Conservation (phyloP, 1,140 invertebrate species). For the Matsumurasca onukii region DNA sequence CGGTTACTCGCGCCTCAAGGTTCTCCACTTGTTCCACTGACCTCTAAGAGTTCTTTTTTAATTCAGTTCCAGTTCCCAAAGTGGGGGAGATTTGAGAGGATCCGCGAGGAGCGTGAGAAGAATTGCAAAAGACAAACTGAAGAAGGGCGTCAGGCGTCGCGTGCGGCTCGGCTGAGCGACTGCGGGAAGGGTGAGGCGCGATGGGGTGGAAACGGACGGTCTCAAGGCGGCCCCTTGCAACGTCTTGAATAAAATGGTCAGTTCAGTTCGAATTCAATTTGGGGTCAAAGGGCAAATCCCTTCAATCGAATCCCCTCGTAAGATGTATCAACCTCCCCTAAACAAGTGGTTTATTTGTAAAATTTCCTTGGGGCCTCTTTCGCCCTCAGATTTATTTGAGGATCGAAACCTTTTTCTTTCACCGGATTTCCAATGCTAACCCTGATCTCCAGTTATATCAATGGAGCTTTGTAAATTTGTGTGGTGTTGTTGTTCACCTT, state of each 20-base stretch:
- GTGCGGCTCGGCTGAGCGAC: no score
- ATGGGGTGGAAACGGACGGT: constrained; percentile 22
- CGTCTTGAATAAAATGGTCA: constrained; percentile 23
- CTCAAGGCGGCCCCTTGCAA: neutral
- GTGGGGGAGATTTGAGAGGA: neutral
- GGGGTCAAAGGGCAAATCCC: constrained; percentile 18
- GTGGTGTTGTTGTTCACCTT: no score
- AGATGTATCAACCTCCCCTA: constrained; percentile 13
- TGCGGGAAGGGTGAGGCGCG: constrained; percentile 13
- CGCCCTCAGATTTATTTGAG: neutral
- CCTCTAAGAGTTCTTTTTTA: constrained; percentile 15
- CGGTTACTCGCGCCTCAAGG: neutral
- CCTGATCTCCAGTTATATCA: no score
- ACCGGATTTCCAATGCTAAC: no score
- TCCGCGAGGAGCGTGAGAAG: no score
- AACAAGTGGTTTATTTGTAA: neutral
- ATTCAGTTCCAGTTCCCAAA: constrained; percentile 8
- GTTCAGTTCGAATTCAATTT: constrained; percentile 21
- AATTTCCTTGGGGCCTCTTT: neutral
- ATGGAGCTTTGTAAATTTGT: no score
- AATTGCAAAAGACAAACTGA: constrained; percentile 19
- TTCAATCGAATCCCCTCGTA: constrained; percentile 6
- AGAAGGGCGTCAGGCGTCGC: no score
- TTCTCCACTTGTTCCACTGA: neutral
- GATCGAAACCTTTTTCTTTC: no score